Percentiles rank a stretch among this genome's conserved stretches.
Conservation (phyloP, 1,140 invertebrate species). For the Ceratina calcarata region DNA sequence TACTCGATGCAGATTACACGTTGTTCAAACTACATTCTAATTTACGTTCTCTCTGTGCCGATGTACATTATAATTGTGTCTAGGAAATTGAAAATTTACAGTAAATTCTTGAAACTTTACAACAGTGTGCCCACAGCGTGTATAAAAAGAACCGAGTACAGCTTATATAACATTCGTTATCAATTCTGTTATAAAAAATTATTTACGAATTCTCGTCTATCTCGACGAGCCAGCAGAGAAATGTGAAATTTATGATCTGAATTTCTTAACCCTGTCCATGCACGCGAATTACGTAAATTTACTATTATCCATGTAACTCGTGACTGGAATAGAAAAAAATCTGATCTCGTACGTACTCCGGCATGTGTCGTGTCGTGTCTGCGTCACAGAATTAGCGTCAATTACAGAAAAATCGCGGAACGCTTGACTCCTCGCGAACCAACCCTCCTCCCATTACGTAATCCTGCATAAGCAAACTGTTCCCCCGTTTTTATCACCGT, state of each 20-base stretch:
- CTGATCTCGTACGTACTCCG: background rate
- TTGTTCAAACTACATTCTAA: no score
- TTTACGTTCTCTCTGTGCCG: no score
- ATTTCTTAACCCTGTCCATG: background rate
- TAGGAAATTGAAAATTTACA: no score
- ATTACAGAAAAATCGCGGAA: slow-evolving; percentile 8
- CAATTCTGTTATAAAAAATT: background rate
- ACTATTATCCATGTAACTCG: no score
- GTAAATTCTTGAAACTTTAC: no score
- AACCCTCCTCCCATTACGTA: slow-evolving; percentile 25
- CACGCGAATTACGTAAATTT: background rate
- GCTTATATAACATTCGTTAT: background rate
- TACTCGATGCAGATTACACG: no score
- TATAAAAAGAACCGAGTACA: background rate
- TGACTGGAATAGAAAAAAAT: background rate
- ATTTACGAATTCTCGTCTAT: background rate
- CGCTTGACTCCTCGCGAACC: background rate
- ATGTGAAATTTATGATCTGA: background rate
- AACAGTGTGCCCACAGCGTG: no score
- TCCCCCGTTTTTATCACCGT: background rate
- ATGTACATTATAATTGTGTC: no score
- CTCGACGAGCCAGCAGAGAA: background rate
- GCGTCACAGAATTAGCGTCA: background rate
- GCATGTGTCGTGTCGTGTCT: no score
- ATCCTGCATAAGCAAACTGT: background rate